Percentiles rank a stretch among this genome's conserved stretches.
phyloP scores from a whole-genome alignment of 1,140 invertebrate species.

The Apis laboriosa region DNA sequence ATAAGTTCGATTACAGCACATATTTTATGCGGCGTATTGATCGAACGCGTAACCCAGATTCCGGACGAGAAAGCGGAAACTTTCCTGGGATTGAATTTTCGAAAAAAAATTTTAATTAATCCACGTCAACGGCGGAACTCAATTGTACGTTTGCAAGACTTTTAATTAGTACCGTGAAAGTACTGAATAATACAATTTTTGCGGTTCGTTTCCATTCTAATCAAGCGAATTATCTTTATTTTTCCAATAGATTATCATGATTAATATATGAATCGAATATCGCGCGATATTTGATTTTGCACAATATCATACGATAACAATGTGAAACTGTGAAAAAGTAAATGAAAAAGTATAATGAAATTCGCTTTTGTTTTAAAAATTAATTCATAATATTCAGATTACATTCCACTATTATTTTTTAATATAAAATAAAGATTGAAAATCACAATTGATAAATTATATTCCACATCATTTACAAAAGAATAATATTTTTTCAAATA shows the following conservation, averaged over 20 bases:
- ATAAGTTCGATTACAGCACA: constrained; percentile 7
- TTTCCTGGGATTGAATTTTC: neutral
- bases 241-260: neutral
- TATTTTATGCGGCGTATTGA: constrained; percentile 41
- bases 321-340: too few relatives aligned
- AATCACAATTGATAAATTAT: too few relatives aligned
- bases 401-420: too few relatives aligned
- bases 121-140: neutral
- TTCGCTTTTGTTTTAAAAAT: too few relatives aligned
- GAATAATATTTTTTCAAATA: too few relatives aligned
- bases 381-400: too few relatives aligned
- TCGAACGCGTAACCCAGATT: constrained; percentile 37
- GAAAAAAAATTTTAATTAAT: constrained; percentile 39
- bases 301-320: too few relatives aligned
- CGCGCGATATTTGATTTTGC: too few relatives aligned
- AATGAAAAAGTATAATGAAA: too few relatives aligned
- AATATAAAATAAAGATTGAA: too few relatives aligned
- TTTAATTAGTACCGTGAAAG: constrained; percentile 21
- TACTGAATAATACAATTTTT: neutral
- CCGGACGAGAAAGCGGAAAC: constrained; percentile 15
- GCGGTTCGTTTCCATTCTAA: neutral
- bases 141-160: constrained; percentile 5
- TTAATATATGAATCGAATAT: neutral
- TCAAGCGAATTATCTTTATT: constrained; percentile 8
- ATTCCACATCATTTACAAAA: too few relatives aligned